phyloP scores from a whole-genome alignment of 1,140 invertebrate species.

The Cataglyphis hispanica region DNA sequence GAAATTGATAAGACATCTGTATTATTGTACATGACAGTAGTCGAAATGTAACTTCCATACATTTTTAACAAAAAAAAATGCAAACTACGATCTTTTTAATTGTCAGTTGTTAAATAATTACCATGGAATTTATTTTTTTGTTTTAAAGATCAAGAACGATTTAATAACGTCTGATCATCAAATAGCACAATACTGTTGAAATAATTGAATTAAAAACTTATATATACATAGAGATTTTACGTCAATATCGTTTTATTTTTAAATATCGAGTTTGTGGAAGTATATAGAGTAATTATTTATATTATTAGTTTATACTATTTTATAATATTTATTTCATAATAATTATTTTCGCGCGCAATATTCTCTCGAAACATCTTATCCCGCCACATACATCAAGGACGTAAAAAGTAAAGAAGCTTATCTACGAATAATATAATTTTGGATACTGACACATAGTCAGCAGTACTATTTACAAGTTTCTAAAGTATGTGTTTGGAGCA shows the following conservation, averaged over 20 bases:
- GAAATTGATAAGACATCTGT: constrained; percentile 20
- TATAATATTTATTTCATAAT: constrained; percentile 35
- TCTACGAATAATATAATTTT: constrained; percentile 72
- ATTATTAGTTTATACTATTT: constrained; percentile 58
- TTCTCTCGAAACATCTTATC: constrained; percentile 46
- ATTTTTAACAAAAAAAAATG: constrained; percentile 1
- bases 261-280: constrained; percentile 55
- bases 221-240: constrained; percentile 56
- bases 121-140: background rate
- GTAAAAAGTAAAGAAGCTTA: constrained; percentile 71
- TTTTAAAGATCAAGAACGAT: background rate
- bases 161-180: background rate
- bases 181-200: constrained; percentile 23
- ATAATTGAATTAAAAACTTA: constrained; percentile 62
- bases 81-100: background rate
- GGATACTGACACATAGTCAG: constrained; percentile 56
- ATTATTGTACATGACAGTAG: background rate
- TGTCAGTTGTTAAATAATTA: background rate
- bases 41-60: background rate
- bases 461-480: constrained; percentile 74
- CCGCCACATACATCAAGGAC: constrained; percentile 66
- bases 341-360: constrained; percentile 46
- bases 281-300: constrained; percentile 40
- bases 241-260: constrained; percentile 61
- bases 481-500: constrained; percentile 73